phyloP scores from a whole-genome alignment of 1,140 invertebrate species.

The Druon quercuslanigerum region DNA sequence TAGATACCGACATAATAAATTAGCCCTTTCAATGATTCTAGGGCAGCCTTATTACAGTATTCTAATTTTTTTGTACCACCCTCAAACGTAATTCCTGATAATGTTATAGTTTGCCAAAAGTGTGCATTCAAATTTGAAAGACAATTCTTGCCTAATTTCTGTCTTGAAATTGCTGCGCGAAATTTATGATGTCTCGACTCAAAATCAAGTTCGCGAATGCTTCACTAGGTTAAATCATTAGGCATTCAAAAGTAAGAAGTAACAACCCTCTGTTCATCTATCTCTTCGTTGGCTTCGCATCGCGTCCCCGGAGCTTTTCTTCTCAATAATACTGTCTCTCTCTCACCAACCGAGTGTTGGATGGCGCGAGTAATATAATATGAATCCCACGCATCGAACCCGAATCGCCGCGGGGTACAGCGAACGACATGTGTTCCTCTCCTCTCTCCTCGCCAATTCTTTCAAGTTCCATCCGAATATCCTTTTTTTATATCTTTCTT shows the following conservation, averaged over 20 bases:
- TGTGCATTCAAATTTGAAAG: neutral
- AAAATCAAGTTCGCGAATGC: constrained; percentile 64
- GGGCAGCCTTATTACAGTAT: too few relatives aligned
- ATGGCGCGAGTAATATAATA: constrained; percentile 63
- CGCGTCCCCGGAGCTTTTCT: constrained; percentile 50
- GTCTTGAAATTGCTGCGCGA: constrained; percentile 35
- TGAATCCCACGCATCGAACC: constrained; percentile 74
- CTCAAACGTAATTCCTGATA: neutral
- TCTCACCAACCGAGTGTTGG: constrained; percentile 55
- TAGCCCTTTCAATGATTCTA: too few relatives aligned
- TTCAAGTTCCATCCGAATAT: constrained; percentile 38
- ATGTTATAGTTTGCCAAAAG: neutral
- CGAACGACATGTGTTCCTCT: constrained; percentile 75
- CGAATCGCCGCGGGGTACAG: constrained; percentile 70
- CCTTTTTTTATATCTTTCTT: constrained; percentile 21
- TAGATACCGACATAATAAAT: too few relatives aligned
- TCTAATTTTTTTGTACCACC: too few relatives aligned
- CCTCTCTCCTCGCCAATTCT: constrained; percentile 54
- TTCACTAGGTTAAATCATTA: constrained; percentile 70
- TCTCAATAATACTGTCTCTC: constrained; percentile 36
- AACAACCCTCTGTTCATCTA: constrained; percentile 73
- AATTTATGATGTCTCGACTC: constrained; percentile 59
- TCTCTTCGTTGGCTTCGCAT: constrained; percentile 66
- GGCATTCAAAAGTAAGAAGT: constrained; percentile 67
- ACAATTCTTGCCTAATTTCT: constrained; percentile 35